These are phyloP conservation scores for Ceryle rudis DNA, from an alignment of 2,797 vertebrate species.

Conservation along the genomic window DNA sequence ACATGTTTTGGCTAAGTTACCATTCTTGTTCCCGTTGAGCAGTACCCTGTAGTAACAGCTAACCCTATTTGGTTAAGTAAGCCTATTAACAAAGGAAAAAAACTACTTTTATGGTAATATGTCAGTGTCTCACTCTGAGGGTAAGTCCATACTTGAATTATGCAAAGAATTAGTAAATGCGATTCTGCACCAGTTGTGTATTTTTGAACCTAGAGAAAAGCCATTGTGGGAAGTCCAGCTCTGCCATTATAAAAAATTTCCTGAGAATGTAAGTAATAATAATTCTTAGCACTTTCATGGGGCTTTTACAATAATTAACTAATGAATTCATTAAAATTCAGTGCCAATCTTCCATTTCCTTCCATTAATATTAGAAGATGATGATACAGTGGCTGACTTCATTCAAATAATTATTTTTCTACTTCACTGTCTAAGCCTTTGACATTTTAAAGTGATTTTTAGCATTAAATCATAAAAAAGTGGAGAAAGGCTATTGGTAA, in stretches of 20 bases:
- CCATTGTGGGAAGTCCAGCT: neutral
- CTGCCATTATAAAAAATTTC: neutral
- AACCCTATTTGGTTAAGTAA: neutral
- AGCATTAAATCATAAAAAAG: neutral
- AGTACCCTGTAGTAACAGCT: neutral
- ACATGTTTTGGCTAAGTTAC: neutral
- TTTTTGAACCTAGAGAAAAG: conserved; percentile 4
- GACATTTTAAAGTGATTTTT: conserved; percentile 41
- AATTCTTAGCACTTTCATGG: neutral
- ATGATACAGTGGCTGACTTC: neutral
- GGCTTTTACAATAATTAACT: conserved; percentile 37
- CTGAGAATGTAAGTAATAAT: conserved; percentile 29
- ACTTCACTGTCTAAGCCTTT: neutral
- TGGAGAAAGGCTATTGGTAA: neutral
- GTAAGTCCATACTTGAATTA: neutral
- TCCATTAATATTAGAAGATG: conserved; percentile 9
- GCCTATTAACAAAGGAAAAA: neutral
- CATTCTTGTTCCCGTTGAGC: neutral
- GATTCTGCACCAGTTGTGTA: neutral
- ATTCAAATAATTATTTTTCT: conserved; percentile 47
- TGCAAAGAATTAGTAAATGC: neutral
- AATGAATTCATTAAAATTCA: conserved; percentile 56
- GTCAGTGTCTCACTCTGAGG: neutral
- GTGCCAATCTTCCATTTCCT: conserved; percentile 14
- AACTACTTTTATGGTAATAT: neutral